Base-by-base conservation (phyloP, 37 sponge, comb jelly and placozoan species). In the Spongilla lacustris region DNA sequence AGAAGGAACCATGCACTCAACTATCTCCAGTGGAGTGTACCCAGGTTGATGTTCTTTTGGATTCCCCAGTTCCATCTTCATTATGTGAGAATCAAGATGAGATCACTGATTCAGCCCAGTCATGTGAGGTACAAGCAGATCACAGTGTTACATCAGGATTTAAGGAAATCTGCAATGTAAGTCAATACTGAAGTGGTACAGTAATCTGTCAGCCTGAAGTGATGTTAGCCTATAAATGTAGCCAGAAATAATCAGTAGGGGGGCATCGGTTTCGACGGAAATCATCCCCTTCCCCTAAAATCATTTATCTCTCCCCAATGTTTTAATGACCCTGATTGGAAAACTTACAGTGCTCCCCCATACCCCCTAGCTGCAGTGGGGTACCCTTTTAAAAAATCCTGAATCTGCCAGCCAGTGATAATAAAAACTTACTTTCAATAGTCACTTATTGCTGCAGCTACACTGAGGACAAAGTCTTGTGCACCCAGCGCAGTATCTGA, bases 91-190 rank as follows among this genome's bases (percentile, higher is more conserved):
- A 8, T 17, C 58, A 58, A 14, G 58, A 58, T 58, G 58, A 58
- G 19, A 14, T 10, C 21, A 58, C 58, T 17, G 21, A 58, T 58
- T 58, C 58, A 1, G 19, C 41, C 5, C 68, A 66, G 21, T 74
- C 84, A 25, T 84, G 69, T 24, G 38, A 84, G 66, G 69, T 76
- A 19, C 69, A 66, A 8, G 77, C 85, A 37, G 85, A 84, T 34
- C 36, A n/a, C 66, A 75, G 73, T 67, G 49, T 86, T 30, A 79
- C 73, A 21, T 21, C 33, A 27, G 73, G 74, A 10, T 86, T 86
- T 31, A 36, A 79, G 26, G 11, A 79, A 23, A 79, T 86, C 36
- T 86, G 86, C 32, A 32, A 30, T 0, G 75, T 74, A 36, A 74
- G 36, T 6, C 41, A 41, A 6, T 41, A 6, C 41, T 41, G n/a